Percentiles rank a stretch among this genome's conserved stretches.
phyloP scores from a whole-genome alignment of 2,888 invertebrate species.

The Microdon myrmicae region DNA sequence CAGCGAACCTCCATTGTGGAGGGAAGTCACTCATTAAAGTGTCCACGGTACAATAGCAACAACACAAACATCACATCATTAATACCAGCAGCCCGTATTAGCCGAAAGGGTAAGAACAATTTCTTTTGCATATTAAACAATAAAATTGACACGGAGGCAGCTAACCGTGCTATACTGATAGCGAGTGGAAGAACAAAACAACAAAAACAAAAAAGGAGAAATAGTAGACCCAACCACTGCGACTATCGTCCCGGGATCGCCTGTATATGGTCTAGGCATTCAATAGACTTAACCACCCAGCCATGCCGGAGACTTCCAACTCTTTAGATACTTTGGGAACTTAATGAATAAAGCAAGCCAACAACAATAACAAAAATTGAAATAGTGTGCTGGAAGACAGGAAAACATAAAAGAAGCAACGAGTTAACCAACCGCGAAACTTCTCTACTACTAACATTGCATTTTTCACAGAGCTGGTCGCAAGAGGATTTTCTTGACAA shows the following conservation, averaged over 20 bases:
- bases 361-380: too few relatives aligned
- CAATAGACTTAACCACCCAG: constrained; percentile 22
- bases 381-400: too few relatives aligned
- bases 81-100: neutral
- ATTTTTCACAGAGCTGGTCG: neutral
- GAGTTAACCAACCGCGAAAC: constrained; percentile 22
- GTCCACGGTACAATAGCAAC: constrained; percentile 24
- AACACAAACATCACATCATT: constrained; percentile 7
- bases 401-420: constrained; percentile 4
- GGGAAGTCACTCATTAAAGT: constrained; percentile 47
- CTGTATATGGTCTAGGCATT: constrained; percentile 18
- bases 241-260: constrained; percentile 18
- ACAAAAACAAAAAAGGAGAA: constrained; percentile 1
- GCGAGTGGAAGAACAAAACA: constrained; percentile 15
- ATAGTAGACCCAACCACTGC: neutral
- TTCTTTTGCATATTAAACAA: constrained; percentile 51
- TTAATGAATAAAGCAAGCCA: constrained; percentile 10
- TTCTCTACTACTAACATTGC: constrained; percentile 17
- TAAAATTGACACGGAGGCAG: constrained; percentile 42
- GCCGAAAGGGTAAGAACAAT: constrained; percentile 23
- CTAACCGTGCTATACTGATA: constrained; percentile 47
- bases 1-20: constrained; percentile 33
- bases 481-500: constrained; percentile 12
- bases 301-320: constrained; percentile 24
- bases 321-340: constrained; percentile 21